Percentiles rank a stretch among this genome's conserved stretches.
Conservation (phyloP, 2,113 vertebrate species). For the Chrysochloris asiatica region DNA sequence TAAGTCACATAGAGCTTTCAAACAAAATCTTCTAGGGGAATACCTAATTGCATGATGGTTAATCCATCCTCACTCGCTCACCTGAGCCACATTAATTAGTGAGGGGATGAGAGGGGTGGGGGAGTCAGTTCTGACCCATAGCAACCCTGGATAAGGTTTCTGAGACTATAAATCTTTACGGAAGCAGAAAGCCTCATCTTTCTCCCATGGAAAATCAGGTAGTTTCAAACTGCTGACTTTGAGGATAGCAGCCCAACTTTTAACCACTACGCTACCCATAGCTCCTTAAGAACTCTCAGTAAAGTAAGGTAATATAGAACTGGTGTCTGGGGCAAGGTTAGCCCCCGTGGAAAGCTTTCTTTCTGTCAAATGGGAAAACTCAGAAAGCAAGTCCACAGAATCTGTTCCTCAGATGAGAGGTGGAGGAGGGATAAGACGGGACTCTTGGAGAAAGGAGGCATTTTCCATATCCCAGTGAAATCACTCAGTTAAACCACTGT, state of each 20-base stretch:
- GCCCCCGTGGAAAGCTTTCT: too few relatives aligned
- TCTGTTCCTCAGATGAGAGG: background rate
- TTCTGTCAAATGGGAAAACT: background rate
- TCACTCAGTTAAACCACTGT: too few relatives aligned
- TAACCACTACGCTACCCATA: too few relatives aligned
- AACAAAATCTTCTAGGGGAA: background rate
- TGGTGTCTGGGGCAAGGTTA: background rate
- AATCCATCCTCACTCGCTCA: fast-evolving
- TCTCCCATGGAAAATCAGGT: too few relatives aligned
- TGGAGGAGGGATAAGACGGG: background rate
- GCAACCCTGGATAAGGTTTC: too few relatives aligned
- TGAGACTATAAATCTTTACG: too few relatives aligned
- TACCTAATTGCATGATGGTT: background rate
- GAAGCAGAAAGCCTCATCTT: too few relatives aligned
- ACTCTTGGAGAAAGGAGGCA: background rate
- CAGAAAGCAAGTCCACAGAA: background rate
- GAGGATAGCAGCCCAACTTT: too few relatives aligned
- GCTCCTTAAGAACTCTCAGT: background rate
- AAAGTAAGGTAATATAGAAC: background rate
- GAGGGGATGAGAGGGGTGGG: too few relatives aligned
- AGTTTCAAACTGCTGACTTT: too few relatives aligned
- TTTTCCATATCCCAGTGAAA: background rate
- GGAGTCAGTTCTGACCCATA: too few relatives aligned
- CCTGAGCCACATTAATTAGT: background rate
- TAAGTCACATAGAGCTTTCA: background rate